phyloP scores from a whole-genome alignment of 2,888 invertebrate genomes.

The Drosophila imparisetae region DNA sequence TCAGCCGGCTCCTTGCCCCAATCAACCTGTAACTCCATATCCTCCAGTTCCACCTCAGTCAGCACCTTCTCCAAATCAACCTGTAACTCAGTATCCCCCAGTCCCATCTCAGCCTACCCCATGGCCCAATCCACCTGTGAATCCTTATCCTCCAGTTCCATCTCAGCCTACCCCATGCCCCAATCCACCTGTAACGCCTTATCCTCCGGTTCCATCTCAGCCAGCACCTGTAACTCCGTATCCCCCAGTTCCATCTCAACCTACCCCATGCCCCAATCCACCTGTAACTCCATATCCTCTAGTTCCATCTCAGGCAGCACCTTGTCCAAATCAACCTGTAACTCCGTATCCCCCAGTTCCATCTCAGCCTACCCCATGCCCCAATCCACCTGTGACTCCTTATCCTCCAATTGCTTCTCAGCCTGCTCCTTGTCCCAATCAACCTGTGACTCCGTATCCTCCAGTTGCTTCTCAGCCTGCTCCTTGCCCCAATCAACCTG shows the following conservation, averaged over 20 bases:
- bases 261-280: slow-evolving; percentile 8
- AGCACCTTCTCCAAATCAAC: background rate
- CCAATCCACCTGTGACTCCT: background rate
- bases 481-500: slow-evolving; percentile 18
- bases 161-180: background rate
- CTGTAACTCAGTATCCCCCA: background rate
- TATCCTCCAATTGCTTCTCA: slow-evolving; percentile 3
- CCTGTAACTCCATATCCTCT: background rate
- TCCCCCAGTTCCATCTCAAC: slow-evolving; percentile 8
- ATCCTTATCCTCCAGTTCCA: background rate
- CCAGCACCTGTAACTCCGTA: background rate
- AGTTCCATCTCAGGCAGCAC: background rate
- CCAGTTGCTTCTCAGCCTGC: slow-evolving; percentile 4
- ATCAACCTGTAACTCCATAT: background rate
- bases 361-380: background rate
- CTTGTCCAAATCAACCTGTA: slow-evolving; percentile 6
- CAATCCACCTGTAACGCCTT: fast-evolving
- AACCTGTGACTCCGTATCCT: background rate
- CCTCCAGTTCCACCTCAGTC: slow-evolving; percentile 7
- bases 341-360: slow-evolving; percentile 2
- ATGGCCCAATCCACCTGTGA: background rate
- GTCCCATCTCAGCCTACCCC: background rate
- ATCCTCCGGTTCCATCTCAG: background rate
- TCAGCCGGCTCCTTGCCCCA: fast-evolving
- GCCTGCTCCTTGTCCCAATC: background rate